Conservation (phyloP, 2,888 invertebrate species). For the Hermodice carunculata region DNA sequence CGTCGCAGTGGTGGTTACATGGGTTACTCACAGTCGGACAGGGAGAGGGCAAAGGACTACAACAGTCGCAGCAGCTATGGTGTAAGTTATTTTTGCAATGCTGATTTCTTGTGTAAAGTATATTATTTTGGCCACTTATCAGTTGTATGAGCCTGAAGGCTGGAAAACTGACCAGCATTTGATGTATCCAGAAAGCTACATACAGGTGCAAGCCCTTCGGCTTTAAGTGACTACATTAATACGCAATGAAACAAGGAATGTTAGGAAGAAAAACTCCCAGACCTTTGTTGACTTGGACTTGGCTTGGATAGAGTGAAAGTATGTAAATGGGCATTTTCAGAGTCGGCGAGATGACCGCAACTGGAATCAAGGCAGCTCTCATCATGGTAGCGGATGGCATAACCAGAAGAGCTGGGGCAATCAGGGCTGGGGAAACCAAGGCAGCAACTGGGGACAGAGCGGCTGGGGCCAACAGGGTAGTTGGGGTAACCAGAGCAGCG, state of each 20-base stretch:
- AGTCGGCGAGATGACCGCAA: too few species aligned
- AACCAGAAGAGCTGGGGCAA: constrained; percentile 19
- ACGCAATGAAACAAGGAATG: too few species aligned
- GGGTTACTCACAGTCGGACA: constrained; percentile 36
- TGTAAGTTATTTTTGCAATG: background rate
- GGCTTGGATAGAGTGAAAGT: background rate
- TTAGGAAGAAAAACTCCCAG: too few species aligned
- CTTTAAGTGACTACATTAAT: too few species aligned
- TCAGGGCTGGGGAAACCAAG: constrained; percentile 33
- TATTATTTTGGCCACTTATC: background rate
- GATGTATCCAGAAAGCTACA: too few species aligned
- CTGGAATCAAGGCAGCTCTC: background rate
- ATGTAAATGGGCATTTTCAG: background rate
- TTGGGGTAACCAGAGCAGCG: constrained; percentile 45
- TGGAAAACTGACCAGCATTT: too few species aligned
- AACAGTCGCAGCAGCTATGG: constrained; percentile 5
- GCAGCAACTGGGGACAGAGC: constrained; percentile 17
- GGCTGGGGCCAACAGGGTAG: constrained; percentile 38
- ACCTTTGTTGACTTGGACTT: background rate
- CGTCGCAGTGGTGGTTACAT: constrained; percentile 29
- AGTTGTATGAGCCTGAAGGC: too few species aligned
- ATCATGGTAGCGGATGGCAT: background rate
- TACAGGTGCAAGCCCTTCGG: too few species aligned
- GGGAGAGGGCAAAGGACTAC: constrained; percentile 17
- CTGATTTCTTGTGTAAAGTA: background rate